A percentile compares a stretch with the other conserved stretches of the same genome.
Conservation (phyloP, 2,113 vertebrate genomes). For the Gobio gobio region DNA sequence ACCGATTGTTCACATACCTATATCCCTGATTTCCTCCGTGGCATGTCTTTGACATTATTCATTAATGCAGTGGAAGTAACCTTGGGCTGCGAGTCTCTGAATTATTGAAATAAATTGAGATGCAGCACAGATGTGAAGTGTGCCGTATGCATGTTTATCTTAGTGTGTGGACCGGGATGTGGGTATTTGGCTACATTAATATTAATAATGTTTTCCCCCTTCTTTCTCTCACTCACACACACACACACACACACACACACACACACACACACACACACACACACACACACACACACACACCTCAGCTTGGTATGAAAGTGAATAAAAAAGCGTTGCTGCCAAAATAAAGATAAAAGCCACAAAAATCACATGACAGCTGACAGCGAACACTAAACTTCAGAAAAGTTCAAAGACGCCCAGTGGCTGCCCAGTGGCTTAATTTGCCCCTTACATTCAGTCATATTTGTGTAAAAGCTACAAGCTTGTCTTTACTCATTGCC, state of each 20-base stretch:
- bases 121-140: slow-evolving; percentile 48
- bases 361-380: slow-evolving; percentile 1
- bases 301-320: slow-evolving; percentile 17
- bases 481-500: slow-evolving; percentile 8
- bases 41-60: background rate
- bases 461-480: background rate
- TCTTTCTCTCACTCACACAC: too few relatives aligned
- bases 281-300: slow-evolving; percentile 9
- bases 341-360: slow-evolving; percentile 20
- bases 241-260: slow-evolving; percentile 1
- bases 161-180: slow-evolving; percentile 28
- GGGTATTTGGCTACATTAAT: slow-evolving; percentile 47
- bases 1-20: background rate
- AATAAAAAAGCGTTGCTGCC: slow-evolving; percentile 20
- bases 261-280: slow-evolving; percentile 1
- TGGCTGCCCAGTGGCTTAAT: slow-evolving; percentile 2
- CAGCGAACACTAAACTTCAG: slow-evolving; percentile 14
- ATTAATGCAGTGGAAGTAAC: slow-evolving; percentile 18
- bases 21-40: background rate
- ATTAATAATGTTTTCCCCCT: slow-evolving; percentile 42
- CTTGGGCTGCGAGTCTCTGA: slow-evolving; percentile 23
- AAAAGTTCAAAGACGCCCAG: background rate
- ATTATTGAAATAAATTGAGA: slow-evolving; percentile 53
- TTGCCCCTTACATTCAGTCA: background rate
- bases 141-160: slow-evolving; percentile 46